These are phyloP conservation scores for Chlorops oryzae DNA, from an alignment of 1,140 invertebrate genomes.

Conservation along the genomic window DNA sequence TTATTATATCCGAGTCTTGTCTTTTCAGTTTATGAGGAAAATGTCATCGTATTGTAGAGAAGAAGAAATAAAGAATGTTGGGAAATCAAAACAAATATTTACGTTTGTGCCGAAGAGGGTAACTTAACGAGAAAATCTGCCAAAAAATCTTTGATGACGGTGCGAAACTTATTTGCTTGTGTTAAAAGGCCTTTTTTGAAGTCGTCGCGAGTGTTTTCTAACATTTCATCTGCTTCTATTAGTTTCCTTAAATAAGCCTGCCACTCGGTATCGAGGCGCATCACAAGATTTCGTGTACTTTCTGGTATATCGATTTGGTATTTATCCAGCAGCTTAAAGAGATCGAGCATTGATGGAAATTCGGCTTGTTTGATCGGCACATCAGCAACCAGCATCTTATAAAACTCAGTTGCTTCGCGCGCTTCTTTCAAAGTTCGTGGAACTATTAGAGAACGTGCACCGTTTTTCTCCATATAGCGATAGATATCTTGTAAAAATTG, in stretches of 20 bases:
- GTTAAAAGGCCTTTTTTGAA: conserved; percentile 20
- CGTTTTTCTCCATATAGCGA: conserved; percentile 37
- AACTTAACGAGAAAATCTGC: conserved; percentile 36
- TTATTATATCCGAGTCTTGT: too few relatives aligned
- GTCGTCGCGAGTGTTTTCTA: conserved; percentile 32
- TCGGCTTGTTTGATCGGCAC: conserved; percentile 24
- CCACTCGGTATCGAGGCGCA: conserved; percentile 28
- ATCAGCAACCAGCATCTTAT: conserved; percentile 27
- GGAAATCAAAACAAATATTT: too few relatives aligned
- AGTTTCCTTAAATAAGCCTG: conserved; percentile 34
- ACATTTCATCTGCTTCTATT: conserved; percentile 35
- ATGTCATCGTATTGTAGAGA: too few relatives aligned
- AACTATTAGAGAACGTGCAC: conserved; percentile 29
- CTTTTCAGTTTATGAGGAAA: too few relatives aligned
- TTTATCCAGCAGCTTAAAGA: conserved; percentile 38
- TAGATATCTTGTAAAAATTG: conserved; percentile 24
- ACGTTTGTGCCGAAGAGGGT: conserved; percentile 19
- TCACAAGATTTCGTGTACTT: conserved; percentile 22
- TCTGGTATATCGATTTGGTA: conserved; percentile 30
- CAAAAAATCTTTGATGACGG: conserved; percentile 33
- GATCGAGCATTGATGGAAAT: conserved; percentile 30
- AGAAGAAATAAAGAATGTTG: too few relatives aligned
- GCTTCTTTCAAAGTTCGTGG: conserved; percentile 35
- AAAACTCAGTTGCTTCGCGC: conserved; percentile 25
- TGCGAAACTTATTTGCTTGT: conserved; percentile 31